Evolutionary conservation across 2,797 vertebrate species (phyloP).

Genomic region (Lepus oiostolus): DNA sequence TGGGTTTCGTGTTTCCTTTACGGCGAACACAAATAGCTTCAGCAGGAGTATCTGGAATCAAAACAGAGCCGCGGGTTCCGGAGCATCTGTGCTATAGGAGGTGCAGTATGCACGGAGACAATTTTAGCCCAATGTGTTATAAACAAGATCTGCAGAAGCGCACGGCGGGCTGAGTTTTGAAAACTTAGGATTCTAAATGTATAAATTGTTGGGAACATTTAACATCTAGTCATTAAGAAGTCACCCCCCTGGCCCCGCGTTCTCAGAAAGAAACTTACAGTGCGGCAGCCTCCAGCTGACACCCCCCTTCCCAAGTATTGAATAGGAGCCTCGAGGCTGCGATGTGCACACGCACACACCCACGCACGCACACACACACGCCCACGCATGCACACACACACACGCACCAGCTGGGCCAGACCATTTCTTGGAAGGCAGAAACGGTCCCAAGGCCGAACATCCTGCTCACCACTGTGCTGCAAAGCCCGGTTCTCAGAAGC

Average conservation of each 20-base stretch:
- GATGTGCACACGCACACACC: background rate
- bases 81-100: constrained; percentile 91
- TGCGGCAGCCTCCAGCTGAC: constrained; percentile 77
- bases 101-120: constrained; percentile 90
- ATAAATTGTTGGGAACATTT: constrained; percentile 90
- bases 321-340: constrained; percentile 68
- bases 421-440: background rate
- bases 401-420: constrained; percentile 77
- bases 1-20: constrained; percentile 88
- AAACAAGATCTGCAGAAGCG: constrained; percentile 91
- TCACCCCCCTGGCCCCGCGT: constrained; percentile 82
- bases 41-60: constrained; percentile 90
- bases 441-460: constrained; percentile 68
- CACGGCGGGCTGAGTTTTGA: constrained; percentile 88
- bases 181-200: constrained; percentile 88
- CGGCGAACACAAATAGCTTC: constrained; percentile 90
- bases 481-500: constrained; percentile 43
- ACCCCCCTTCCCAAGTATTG: constrained; percentile 73
- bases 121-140: constrained; percentile 92
- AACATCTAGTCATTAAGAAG: constrained; percentile 87
- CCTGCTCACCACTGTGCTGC: constrained; percentile 57
- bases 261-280: constrained; percentile 78
- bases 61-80: constrained; percentile 90
- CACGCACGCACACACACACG: background rate
- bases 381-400: background rate